These are phyloP conservation scores for Acanthaster planci DNA, from an alignment of 35 echinoderm and acorn worm species.

Conservation along the genomic window DNA sequence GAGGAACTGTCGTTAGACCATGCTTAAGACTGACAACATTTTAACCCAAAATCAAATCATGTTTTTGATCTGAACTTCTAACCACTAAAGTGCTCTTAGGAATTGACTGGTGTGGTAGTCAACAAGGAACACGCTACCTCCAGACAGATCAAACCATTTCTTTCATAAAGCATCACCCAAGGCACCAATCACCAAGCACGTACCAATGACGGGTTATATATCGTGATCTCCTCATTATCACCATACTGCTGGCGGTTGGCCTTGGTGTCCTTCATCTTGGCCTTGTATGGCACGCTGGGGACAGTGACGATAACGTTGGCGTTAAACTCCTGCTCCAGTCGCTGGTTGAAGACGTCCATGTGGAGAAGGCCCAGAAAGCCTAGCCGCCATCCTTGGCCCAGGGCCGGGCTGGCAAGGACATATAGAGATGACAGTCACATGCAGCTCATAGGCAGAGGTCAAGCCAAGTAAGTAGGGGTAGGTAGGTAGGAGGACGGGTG, in stretches of 20 bases:
- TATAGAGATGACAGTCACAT: not conserved
- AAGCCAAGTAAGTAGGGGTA: too few relatives aligned
- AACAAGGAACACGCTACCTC: too few relatives aligned
- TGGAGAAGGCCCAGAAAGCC: slow-evolving; percentile 91
- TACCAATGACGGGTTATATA: slow-evolving; percentile 82
- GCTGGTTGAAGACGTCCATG: slow-evolving; percentile 97
- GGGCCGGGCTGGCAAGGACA: slow-evolving; percentile 64
- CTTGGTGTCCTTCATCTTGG: slow-evolving; percentile 75
- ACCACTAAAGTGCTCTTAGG: too few relatives aligned
- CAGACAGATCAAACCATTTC: too few relatives aligned
- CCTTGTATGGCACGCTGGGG: slow-evolving; percentile 91
- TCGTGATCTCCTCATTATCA: slow-evolving; percentile 56
- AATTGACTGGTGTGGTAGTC: too few relatives aligned
- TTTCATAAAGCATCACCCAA: too few relatives aligned
- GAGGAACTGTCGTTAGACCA: too few relatives aligned
- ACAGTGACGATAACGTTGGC: slow-evolving; percentile 89
- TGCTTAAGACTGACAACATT: too few relatives aligned
- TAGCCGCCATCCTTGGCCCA: slow-evolving; percentile 88
- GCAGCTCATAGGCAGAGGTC: too few relatives aligned
- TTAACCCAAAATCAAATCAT: too few relatives aligned
- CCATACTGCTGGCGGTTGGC: slow-evolving; percentile 75
- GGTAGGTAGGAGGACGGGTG: too few relatives aligned
- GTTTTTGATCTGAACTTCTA: too few relatives aligned
- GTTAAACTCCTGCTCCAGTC: slow-evolving; percentile 93
- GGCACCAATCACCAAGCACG: not conserved